Evolutionary conservation across 1,140 invertebrate species (phyloP).

Genomic region (Ceratoteleas bidentatus): DNA sequence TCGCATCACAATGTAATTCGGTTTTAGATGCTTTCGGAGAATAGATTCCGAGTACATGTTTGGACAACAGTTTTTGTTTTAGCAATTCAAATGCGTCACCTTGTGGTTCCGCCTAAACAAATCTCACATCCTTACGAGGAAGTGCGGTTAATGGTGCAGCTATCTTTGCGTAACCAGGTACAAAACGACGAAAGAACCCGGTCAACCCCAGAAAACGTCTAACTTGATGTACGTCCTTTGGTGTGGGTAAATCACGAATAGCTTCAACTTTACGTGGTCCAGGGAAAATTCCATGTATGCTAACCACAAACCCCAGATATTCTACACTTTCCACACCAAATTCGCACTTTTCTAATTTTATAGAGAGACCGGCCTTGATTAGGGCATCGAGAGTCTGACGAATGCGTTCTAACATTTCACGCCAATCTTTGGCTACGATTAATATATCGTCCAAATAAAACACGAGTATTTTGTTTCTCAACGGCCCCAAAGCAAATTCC

Average conservation of each 20-base stretch:
- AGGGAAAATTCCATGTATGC: not conserved
- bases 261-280: not conserved
- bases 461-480: no score
- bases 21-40: conserved; percentile 63
- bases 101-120: conserved; percentile 56
- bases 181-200: no score
- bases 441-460: no score
- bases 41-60: conserved; percentile 72
- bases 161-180: no score
- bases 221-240: no score
- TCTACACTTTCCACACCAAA: not conserved
- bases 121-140: conserved; percentile 27
- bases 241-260: no score
- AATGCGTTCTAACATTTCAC: no score
- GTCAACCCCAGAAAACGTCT: no score
- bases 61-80: conserved; percentile 49
- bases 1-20: conserved; percentile 71
- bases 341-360: conserved; percentile 11
- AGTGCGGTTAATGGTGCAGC: no score
- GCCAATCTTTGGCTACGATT: no score
- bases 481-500: no score
- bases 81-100: conserved; percentile 60
- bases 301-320: conserved; percentile 3
- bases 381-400: not conserved
- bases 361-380: not conserved